Evolutionary conservation across 2,888 invertebrate species (phyloP).

Genomic region (Drosophila meridionalis): DNA sequence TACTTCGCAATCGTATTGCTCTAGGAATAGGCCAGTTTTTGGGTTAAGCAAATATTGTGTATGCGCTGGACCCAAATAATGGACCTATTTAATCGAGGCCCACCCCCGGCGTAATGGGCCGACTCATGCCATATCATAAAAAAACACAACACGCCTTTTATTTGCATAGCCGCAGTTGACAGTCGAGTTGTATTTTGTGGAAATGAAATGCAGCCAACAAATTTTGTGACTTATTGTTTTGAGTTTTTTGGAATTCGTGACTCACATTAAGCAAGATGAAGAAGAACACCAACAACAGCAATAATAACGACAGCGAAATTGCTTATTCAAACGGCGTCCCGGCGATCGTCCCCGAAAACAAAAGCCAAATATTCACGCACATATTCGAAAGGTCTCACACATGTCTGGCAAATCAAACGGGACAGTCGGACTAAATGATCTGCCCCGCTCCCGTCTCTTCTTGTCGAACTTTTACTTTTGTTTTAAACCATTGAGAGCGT

Average conservation of each 20-base stretch:
- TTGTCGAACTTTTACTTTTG: background rate
- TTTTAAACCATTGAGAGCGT: background rate
- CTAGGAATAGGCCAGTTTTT: conserved; percentile 25
- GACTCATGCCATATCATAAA: conserved; percentile 27
- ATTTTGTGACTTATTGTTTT: conserved; percentile 39
- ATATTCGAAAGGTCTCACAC: conserved; percentile 78
- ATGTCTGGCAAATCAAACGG: conserved; percentile 79
- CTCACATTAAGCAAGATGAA: conserved; percentile 39
- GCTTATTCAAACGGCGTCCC: conserved; percentile 68
- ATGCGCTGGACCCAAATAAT: conserved; percentile 23
- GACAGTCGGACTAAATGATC: conserved; percentile 60
- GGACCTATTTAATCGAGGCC: conserved; percentile 12
- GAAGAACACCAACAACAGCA: conserved; percentile 14
- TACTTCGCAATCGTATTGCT: conserved; percentile 11
- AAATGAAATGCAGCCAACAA: conserved; percentile 69
- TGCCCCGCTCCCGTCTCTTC: conserved; percentile 11
- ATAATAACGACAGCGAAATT: conserved; percentile 55
- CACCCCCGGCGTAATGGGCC: conserved; percentile 10
- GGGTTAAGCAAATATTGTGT: conserved; percentile 61
- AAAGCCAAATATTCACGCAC: conserved; percentile 28
- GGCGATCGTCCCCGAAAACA: conserved; percentile 59
- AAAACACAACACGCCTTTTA: conserved; percentile 69
- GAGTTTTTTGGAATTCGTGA: conserved; percentile 45
- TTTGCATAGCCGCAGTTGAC: conserved; percentile 65
- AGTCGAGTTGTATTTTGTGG: conserved; percentile 62